These are phyloP conservation scores for Mythimna pallens DNA, from an alignment of 2,888 invertebrate species.

Conservation along the genomic window DNA sequence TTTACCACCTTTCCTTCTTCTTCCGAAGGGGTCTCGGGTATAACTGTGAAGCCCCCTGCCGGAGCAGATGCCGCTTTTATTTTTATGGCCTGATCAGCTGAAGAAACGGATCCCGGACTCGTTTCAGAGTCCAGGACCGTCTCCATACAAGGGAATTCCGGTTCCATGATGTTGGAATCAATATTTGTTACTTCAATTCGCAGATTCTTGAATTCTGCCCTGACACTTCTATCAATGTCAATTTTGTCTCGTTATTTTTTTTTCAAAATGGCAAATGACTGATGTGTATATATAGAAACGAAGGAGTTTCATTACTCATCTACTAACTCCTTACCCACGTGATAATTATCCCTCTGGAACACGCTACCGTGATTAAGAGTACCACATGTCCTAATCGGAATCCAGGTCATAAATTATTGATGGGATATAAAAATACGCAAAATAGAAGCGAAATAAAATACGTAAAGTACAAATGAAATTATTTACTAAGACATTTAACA, in stretches of 20 bases:
- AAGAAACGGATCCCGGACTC: conserved; percentile 17
- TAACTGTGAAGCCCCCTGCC: conserved; percentile 3
- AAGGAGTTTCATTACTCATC: neutral
- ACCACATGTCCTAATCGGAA: neutral
- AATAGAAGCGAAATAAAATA: conserved; percentile 24
- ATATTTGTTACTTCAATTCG: neutral
- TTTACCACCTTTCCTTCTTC: conserved; percentile 52
- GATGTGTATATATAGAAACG: too few relatives aligned
- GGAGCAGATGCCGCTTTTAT: conserved; percentile 75
- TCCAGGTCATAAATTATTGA: neutral
- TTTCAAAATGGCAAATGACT: too few relatives aligned
- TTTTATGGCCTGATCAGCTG: conserved; percentile 16
- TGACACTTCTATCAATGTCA: neutral
- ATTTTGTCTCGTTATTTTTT: neutral
- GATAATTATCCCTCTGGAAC: neutral
- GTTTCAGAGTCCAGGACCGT: conserved; percentile 56
- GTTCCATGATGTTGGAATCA: conserved; percentile 15
- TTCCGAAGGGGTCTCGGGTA: conserved; percentile 47
- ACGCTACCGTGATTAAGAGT: neutral
- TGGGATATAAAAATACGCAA: neutral
- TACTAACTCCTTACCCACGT: too few relatives aligned
- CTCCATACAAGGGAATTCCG: conserved; percentile 44
- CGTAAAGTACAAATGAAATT: conserved; percentile 17
- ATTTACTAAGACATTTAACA: conserved; percentile 36
- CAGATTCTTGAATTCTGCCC: neutral